Evolutionary conservation across 2,113 vertebrate genomes (phyloP), one percentile per base, ranked within the genome.

Genomic region (Gadus macrocephalus): DNA sequence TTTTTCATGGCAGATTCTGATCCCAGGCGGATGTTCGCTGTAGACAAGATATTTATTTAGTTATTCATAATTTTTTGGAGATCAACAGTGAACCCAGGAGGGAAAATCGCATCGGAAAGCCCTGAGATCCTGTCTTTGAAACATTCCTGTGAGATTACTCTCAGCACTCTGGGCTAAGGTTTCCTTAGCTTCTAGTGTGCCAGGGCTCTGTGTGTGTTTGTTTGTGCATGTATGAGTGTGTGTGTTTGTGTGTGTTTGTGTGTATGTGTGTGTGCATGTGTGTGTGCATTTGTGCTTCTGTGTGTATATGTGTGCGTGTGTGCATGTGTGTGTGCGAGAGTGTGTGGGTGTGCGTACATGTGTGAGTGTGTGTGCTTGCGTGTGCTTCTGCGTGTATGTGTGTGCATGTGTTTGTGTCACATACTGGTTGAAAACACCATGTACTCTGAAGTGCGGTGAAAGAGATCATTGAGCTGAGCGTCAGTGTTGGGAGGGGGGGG

Each of bases 61-160:
- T 71, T 84, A 75, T 76, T 85, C 81, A 82, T 58, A 83, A 71
- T 81, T 80, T 78, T 49, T 58, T 78, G 73, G 67, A 38, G 70
- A 82, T 78, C 68, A 79, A 74, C 66, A 81, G 68, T 31, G 56
- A 67, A 71, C 78, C 60, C 73, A 74, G 70, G 53, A 80, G 53
- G 62, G 67, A 75, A 9, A 49, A 49, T 9, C 8, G 59, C 59
- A 64, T 42, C 64, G 1, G 71, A 72, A 71, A 68, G 64, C 31
- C 61, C 71, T 73, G 42, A 83, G 84, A 87, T 72, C 49, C 70
- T 78, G 76, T 85, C 80, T 82, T 73, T 81, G 73, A 84, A 75
- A 81, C 83, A 87, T 87, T 85, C 83, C 84, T 72, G 67, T 69
- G 81, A 81, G 81, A 86, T 88, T 87, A 86, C 77, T 77, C 58